Percentiles rank a stretch among this genome's conserved stretches.
Conservation (phyloP, 2,797 vertebrate genomes). For the Pipistrellus kuhlii region DNA sequence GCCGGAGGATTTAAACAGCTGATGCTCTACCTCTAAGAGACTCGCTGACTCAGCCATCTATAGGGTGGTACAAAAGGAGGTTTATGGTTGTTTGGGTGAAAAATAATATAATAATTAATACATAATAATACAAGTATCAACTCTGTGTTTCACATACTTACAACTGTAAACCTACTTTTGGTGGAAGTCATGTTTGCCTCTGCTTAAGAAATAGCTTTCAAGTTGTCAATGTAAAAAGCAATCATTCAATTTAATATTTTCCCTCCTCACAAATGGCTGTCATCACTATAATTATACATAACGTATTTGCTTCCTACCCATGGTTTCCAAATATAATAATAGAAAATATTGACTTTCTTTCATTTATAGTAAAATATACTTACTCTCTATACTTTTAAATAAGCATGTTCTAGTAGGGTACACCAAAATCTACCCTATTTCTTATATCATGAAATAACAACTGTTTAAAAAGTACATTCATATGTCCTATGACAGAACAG, state of each 20-base stretch:
- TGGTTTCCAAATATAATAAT: slow-evolving; percentile 29
- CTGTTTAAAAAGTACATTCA: background rate
- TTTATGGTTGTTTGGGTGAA: background rate
- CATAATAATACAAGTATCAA: background rate
- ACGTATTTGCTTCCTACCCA: slow-evolving; percentile 50
- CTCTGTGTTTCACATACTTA: background rate
- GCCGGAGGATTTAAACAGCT: slow-evolving; percentile 47
- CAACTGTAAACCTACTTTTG: background rate
- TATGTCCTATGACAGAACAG: background rate
- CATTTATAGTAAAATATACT: slow-evolving; percentile 19
- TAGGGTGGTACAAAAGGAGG: background rate
- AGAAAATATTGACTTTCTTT: slow-evolving; percentile 1
- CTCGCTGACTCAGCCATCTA: slow-evolving; percentile 42
- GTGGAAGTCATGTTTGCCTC: slow-evolving; percentile 62
- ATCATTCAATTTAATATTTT: slow-evolving; percentile 5
- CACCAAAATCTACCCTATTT: background rate
- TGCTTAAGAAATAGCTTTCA: slow-evolving; percentile 74
- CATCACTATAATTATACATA: slow-evolving; percentile 29
- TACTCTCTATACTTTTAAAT: slow-evolving; percentile 8
- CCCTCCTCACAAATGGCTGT: slow-evolving; percentile 7
- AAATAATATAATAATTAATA: background rate
- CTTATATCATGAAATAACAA: slow-evolving; percentile 28
- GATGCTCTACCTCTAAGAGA: slow-evolving; percentile 62
- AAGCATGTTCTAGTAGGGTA: slow-evolving; percentile 5
- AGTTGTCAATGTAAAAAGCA: slow-evolving; percentile 64